Evolutionary conservation across 2,797 vertebrate genomes (phyloP), one percentile per base, ranked within the genome.

Genomic region (Parotocinclus haroldoi): DNA sequence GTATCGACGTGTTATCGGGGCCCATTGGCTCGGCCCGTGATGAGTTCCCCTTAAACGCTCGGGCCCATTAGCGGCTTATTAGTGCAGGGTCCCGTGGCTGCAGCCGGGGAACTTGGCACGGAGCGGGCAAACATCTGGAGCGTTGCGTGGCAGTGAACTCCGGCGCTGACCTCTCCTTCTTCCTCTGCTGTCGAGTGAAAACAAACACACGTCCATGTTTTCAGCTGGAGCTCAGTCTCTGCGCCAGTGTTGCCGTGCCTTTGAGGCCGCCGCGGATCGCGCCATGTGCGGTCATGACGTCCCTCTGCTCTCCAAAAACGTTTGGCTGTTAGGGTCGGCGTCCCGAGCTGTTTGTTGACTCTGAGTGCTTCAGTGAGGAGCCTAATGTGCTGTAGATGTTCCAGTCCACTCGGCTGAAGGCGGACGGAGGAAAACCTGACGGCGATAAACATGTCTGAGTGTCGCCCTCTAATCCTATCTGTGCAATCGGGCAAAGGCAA

Each of bases 91-190:
- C 40, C 70, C 44, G 10, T 51, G 42, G 14, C 10, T 61, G 51
- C 59, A 69, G 76, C 66, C 57, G 60, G 45, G 62, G 70, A 66
- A 61, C 52, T 56, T 27, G 57, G 65, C 62, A 67, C 39, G 59
- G 48, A 68, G 76, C 74, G 71, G 51, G 57, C 66, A 69, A 75
- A 78, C 80, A 81, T 80, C 78, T 83, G 79, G 72, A 52, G 63
- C 52, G 53, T 73, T 68, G 73, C 56, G 66, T 72, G 76, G 75
- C 73, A 71, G 63, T 77, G 80, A 80, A 78, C 78, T 75, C n/a
- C 50, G 13, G 58, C 27, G 4, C 61, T 61, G 59, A 77, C 74
- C 75, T 73, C 74, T 76, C 61, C 63, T 55, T 73, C 65, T 78
- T 71, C 48, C 75, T 68, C 72, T 76, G 57, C 63, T 65, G 67